phyloP scores from a whole-genome alignment of 2,113 vertebrate species.

The Hucho hucho region DNA sequence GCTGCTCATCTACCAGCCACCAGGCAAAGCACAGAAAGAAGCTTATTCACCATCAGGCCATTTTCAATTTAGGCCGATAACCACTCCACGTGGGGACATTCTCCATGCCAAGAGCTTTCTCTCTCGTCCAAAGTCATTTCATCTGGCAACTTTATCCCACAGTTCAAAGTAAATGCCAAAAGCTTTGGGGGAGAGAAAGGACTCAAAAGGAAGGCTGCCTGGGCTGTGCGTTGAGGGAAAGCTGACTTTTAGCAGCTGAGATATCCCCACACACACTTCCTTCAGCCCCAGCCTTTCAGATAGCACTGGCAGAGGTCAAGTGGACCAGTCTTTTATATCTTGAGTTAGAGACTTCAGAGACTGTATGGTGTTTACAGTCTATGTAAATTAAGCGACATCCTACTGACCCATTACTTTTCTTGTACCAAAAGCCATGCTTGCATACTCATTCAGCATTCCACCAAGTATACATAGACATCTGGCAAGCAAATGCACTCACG shows the following conservation, averaged over 20 bases:
- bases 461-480: no score
- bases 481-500: no score
- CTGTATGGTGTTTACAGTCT: no score
- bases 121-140: conserved; percentile 60
- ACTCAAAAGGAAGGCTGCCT: conserved; percentile 18
- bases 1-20: neutral
- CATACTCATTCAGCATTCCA: no score
- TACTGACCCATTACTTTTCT: no score
- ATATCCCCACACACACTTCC: conserved; percentile 18
- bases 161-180: conserved; percentile 70
- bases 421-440: no score
- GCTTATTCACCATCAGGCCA: conserved; percentile 8
- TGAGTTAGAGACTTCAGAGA: no score
- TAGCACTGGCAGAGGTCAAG: neutral
- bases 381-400: no score
- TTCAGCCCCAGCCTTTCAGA: neutral
- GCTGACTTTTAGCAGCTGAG: conserved; percentile 20
- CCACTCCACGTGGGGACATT: conserved; percentile 5
- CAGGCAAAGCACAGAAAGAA: neutral
- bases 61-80: conserved; percentile 17
- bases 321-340: neutral
- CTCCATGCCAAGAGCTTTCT: conserved; percentile 42
- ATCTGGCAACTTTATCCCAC: conserved; percentile 57
- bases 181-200: conserved; percentile 50
- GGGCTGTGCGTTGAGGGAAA: conserved; percentile 33